These are phyloP conservation scores for Myrmophylax atrothorax DNA, from an alignment of 2,113 vertebrate genomes.

Conservation along the genomic window DNA sequence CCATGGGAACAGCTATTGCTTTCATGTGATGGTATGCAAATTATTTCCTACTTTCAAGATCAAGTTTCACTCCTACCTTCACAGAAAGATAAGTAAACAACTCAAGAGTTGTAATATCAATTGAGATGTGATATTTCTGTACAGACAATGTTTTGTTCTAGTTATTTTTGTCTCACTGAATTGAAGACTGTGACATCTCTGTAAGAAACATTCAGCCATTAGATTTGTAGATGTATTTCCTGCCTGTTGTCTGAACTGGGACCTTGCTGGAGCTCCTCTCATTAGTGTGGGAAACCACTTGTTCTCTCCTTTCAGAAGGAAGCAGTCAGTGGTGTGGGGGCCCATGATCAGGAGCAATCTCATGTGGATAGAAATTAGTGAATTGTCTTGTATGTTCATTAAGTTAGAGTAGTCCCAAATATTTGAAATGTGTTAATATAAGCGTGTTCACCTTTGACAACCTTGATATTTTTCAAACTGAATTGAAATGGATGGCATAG, in stretches of 20 bases:
- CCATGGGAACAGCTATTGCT: slow-evolving; percentile 60
- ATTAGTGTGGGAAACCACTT: background rate
- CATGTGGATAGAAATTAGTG: background rate
- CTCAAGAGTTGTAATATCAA: background rate
- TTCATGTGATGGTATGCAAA: slow-evolving; percentile 37
- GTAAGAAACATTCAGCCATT: background rate
- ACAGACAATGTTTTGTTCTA: background rate
- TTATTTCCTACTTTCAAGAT: slow-evolving; percentile 33
- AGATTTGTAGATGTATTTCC: background rate
- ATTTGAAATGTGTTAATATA: background rate
- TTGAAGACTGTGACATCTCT: background rate
- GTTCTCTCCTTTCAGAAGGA: background rate
- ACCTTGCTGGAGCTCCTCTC: background rate
- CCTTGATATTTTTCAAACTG: background rate
- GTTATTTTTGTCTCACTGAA: background rate
- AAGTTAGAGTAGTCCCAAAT: background rate
- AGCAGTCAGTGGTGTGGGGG: background rate
- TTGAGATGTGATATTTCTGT: background rate
- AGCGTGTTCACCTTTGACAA: background rate
- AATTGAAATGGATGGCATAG: background rate
- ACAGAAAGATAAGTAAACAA: background rate
- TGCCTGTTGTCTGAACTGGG: rapidly evolving
- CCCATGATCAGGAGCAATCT: background rate
- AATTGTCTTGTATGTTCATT: background rate
- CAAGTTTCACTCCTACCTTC: background rate